Conservation (phyloP, 2,797 vertebrate genomes). For the Enteromius fasciolatus region DNA sequence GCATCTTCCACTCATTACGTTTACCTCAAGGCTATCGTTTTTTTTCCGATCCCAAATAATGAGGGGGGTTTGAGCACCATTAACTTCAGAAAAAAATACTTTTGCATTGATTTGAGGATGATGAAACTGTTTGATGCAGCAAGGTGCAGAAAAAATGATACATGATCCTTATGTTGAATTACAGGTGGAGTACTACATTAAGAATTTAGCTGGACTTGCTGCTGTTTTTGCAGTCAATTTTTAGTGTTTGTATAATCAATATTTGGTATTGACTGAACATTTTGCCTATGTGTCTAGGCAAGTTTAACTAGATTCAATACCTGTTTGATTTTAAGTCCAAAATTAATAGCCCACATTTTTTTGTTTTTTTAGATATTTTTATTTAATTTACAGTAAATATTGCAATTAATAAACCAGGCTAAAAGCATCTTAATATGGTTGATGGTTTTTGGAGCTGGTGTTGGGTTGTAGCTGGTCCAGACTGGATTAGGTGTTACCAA, state of each 20-base stretch:
- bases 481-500: neutral
- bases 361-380: too few relatives aligned
- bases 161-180: neutral
- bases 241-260: too few relatives aligned
- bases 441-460: neutral
- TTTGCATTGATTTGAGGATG: constrained; percentile 26
- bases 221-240: too few relatives aligned
- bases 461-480: neutral
- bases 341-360: too few relatives aligned
- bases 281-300: too few relatives aligned
- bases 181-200: neutral
- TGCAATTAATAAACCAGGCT: neutral
- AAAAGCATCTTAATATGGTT: neutral
- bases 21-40: constrained; percentile 11
- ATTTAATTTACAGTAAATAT: too few relatives aligned
- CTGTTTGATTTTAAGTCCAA: too few relatives aligned
- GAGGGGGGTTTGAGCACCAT: constrained; percentile 17
- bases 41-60: constrained; percentile 19
- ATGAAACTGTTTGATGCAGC: neutral
- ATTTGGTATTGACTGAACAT: too few relatives aligned
- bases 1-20: neutral
- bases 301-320: too few relatives aligned
- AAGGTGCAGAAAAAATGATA: neutral
- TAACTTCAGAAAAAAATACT: neutral
- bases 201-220: neutral